Evolutionary conservation across 2,888 invertebrate species (phyloP), one percentile per base, ranked within the genome.

Genomic region (Alitta virens): DNA sequence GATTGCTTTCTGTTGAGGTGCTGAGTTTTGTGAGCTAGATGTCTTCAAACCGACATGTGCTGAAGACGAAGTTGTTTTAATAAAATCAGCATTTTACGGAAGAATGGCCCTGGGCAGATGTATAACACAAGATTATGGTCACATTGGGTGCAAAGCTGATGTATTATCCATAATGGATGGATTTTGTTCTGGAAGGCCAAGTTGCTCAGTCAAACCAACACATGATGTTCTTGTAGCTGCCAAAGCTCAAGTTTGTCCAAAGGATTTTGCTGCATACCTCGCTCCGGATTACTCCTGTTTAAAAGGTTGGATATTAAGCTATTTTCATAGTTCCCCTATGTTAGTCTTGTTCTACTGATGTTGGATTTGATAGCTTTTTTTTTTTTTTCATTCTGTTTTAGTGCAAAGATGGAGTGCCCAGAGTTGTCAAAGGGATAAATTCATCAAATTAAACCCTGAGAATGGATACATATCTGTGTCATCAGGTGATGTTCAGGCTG

Each of bases 11-110:
- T 12, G 40, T 9, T n/a, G n/a, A n/a, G n/a, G n/a, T n/a, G n/a
- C n/a, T 40, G 40, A 40, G 16, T 40, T 12, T 40, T 40, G 40
- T 16, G 12, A 40, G 16, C 16, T 40, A 65, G 54, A 67, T 43
- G n/a, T 25, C 14, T 67, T 67, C 59, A 65, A 63, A 26, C 63
- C 65, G 2, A 60, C 67, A 14, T 67, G 67, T 56, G 24, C 33
- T n/a, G 50, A 46, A 16, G 58, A 62, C n/a, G 55, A 63, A 43
- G 65, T 67, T n/a, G 21, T 67, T 18, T 50, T 67, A 14, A 61
- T 67, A 62, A 24, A n/a, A 27, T 16, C 27, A 9, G 67, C 67
- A 16, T 18, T 1, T n/a, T 67, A 67, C 59, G 67, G 67, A 26
- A 63, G 67, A 9, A 67, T 67, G 67, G 26, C 26, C 38, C 25